Evolutionary conservation across 2,797 vertebrate genomes (phyloP), one percentile per base, ranked within the genome.

Genomic region (Acrocephalus scirpaceus): DNA sequence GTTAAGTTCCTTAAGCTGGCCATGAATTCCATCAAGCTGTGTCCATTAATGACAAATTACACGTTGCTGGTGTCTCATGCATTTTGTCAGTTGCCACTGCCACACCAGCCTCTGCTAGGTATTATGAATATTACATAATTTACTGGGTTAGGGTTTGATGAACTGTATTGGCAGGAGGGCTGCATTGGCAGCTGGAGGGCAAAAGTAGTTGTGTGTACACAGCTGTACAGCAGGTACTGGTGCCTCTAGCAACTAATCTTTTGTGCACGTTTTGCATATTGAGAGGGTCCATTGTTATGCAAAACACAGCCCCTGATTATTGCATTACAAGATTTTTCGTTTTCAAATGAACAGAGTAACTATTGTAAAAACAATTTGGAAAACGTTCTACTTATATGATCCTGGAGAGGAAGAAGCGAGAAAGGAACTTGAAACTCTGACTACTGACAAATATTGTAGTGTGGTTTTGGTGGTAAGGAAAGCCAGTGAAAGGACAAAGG

Each of bases 291-390:
- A 65, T 81, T 93, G 80, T 67, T 51, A 85, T 45, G 50, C 73
- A 92, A 74, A 82, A 71, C 36, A 17, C 3, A 20, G 17, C 12
- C 47, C 27, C 30, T 66, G 36, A 91, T 88, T 96, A 57, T 92
- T 96, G 44, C n/a, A 58, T 95, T 88, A 60, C 34, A 67, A 92
- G 67, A 54, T 21, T 66, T 13, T 34, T 95, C 21, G 21, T 69
- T 91, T 90, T 42, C 23, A 87, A 70, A 67, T 10, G 34, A 95
- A 50, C 7, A 67, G 80, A 85, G 65, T n/a, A 85, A 80, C 25
- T 91, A 4, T 64, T 90, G 82, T 82, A 20, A 88, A 93, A 91
- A 62, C 34, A 67, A 25, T 12, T 84, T 93, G 93, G 54, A 90
- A 94, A 86, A 16, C 9, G 42, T 91, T 87, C 38, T 74, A 19